Evolutionary conservation across 1,140 invertebrate species (phyloP), one percentile per base, ranked within the genome.

Genomic region (Drosophila insularis): DNA sequence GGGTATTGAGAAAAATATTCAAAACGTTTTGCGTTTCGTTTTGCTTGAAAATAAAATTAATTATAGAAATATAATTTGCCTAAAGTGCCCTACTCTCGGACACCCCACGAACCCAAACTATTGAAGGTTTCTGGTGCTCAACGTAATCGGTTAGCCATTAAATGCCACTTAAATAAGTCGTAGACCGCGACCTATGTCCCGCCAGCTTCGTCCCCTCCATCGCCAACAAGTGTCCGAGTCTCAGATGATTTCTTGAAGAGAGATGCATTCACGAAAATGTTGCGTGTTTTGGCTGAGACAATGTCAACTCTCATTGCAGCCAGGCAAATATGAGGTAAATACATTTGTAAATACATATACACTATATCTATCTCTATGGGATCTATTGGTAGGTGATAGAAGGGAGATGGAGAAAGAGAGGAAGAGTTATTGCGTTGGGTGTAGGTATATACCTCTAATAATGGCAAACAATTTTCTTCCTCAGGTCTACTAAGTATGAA

Each of bases 101-200:
- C 71, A 60, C 13, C 40, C 32, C 32, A 19, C 4, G 32, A 14
- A 17, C 27, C 5, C 2, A n/a, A 13, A 21, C 43, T 11, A 66
- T 71, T 74, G 71, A 74, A 63, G 63, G 55, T 63, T 37, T 58
- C 40, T n/a, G n/a, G 14, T 54, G 43, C 7, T 46, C 14, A 10
- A 50, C 43, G 17, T 50, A 50, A 50, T 50, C 43, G 43, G 43
- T 50, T 55, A 58, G 71, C 74, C 71, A 86, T 86, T 86, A 86
- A 86, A 87, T 87, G 64, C 62, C 82, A 86, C 74, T 86, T 86
- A 87, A 71, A 65, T 75, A 63, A 58, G 35, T 53, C 39, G 61
- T 50, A 50, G 35, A 37, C 35, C 35, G 35, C 35, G 35, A 17
- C 14, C 43, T 14, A 6, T 17, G 5, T 46, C 43, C 43, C 43